Base-by-base conservation (phyloP, 1,140 invertebrate species). In the Drosophila punjabiensis region DNA sequence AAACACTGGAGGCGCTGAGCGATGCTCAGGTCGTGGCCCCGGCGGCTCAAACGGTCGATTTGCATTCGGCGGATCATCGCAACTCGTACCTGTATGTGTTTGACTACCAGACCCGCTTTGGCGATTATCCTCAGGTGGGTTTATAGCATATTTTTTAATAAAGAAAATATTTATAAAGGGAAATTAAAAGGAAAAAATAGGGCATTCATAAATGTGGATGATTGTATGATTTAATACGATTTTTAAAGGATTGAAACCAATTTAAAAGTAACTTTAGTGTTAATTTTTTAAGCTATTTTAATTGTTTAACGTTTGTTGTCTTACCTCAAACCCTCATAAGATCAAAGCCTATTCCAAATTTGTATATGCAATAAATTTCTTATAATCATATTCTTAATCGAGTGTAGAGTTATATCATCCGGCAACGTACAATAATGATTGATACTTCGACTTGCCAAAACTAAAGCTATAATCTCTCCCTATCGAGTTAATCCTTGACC, bases 11-110 rank as follows among this genome's bases (percentile, higher is more conserved):
- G 92, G 97, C 98, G 4, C 94, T 99, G 2, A 97, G 97, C 43
- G 99, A 99, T 93, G 98, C 98, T 4, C 96, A 97, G 93, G 97
- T 97, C 33, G 98, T 99, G 2, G 98, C 98, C 5, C 98, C 98
- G 1, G 95, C 98, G 24, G 96, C 99, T 9, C 96, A 98, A 92
- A 98, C 98, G 0, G 97, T 97, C 0, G 97, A 98, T 93, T 95
- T 98, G 55, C 98, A 99, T 94, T 98, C 98, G 20, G 96, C 97
- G 47, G 94, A 96, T 67, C 94, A 96, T 86, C 94, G 96, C 35
- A 97, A 97, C 87, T 98, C 98, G 39, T 99, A 97, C 93, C 95
- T 98, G 58, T 98, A 98, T 93, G 97, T 98, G 18, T 98, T 98
- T 93, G 97, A 98, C 93, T 98, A 99, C 93, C 98, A 99, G 92